A percentile compares a stretch with the other conserved stretches of the same genome.
These are phyloP conservation scores for Actinostola sp. DNA, from an alignment of 92 coral and sea anemone genomes.

Conservation along the genomic window DNA sequence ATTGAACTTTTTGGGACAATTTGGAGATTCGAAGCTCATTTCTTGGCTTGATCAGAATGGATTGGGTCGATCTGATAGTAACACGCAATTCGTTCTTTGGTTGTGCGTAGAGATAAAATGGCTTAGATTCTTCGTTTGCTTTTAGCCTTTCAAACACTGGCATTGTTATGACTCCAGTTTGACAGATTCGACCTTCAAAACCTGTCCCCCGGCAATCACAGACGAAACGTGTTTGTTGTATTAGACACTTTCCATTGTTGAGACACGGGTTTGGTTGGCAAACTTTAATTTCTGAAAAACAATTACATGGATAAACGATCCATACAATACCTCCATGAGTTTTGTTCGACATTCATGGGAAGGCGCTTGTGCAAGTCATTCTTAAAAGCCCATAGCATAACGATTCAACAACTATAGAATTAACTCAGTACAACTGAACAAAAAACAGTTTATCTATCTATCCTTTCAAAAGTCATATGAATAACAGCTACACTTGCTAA, in stretches of 20 bases:
- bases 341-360: too few relatives aligned
- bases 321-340: too few relatives aligned
- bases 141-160: slow-evolving; percentile 56
- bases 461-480: too few relatives aligned
- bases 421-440: too few relatives aligned
- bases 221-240: not conserved
- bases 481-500: too few relatives aligned
- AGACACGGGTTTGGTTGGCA: slow-evolving; percentile 61
- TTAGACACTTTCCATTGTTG: slow-evolving; percentile 53
- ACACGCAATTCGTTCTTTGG: slow-evolving; percentile 38
- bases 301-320: too few relatives aligned
- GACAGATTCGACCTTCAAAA: slow-evolving; percentile 48
- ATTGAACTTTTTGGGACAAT: slow-evolving; percentile 33
- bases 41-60: slow-evolving; percentile 31
- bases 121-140: slow-evolving; percentile 20
- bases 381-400: too few relatives aligned
- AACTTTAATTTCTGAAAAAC: slow-evolving; percentile 40
- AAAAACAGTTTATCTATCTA: too few relatives aligned
- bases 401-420: too few relatives aligned
- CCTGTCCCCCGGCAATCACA: slow-evolving; percentile 64
- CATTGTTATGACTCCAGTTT: slow-evolving; percentile 38
- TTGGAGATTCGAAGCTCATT: slow-evolving; percentile 21
- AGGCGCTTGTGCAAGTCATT: too few relatives aligned
- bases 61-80: slow-evolving; percentile 25
- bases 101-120: slow-evolving; percentile 27